Evolutionary conservation across 2,888 invertebrate species (phyloP).

Genomic region (Drosophila mettleri): DNA sequence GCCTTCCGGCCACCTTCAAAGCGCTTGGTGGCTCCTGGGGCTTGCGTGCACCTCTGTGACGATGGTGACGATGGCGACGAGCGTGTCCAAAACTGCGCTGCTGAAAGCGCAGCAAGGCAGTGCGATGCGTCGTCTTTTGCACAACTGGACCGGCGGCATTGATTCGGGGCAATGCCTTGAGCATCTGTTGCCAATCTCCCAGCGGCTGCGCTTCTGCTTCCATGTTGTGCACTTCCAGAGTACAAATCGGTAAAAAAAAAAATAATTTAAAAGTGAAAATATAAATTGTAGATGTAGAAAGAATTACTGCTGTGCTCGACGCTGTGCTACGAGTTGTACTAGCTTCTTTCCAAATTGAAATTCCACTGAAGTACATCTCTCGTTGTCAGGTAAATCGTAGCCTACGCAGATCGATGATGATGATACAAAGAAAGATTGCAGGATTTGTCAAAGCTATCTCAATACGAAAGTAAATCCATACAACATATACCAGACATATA

Average conservation of each 20-base stretch:
- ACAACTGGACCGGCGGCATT: fast-evolving
- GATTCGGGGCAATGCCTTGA: background rate
- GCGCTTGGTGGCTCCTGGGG: fast-evolving
- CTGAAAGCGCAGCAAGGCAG: constrained; percentile 4
- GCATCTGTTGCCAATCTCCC: background rate
- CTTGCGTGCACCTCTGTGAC: too few relatives aligned
- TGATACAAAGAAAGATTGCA: background rate
- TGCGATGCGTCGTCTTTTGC: fast-evolving
- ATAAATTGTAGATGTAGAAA: background rate
- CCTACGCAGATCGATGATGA: constrained; percentile 16
- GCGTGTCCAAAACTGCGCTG: background rate
- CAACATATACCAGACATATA: background rate
- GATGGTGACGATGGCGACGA: background rate
- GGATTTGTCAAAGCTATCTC: background rate
- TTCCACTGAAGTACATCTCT: too few relatives aligned
- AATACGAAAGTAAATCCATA: background rate
- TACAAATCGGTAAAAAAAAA: background rate
- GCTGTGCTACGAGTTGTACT: background rate
- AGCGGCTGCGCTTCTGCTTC: background rate
- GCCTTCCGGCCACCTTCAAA: background rate
- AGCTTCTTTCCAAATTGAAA: too few relatives aligned
- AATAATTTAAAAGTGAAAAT: background rate
- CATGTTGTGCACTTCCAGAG: background rate
- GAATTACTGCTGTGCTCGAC: background rate
- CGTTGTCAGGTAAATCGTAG: background rate